A percentile compares a stretch with the other conserved stretches of the same genome.
Conservation (phyloP, 2,113 vertebrate species). For the Tinamus guttatus region DNA sequence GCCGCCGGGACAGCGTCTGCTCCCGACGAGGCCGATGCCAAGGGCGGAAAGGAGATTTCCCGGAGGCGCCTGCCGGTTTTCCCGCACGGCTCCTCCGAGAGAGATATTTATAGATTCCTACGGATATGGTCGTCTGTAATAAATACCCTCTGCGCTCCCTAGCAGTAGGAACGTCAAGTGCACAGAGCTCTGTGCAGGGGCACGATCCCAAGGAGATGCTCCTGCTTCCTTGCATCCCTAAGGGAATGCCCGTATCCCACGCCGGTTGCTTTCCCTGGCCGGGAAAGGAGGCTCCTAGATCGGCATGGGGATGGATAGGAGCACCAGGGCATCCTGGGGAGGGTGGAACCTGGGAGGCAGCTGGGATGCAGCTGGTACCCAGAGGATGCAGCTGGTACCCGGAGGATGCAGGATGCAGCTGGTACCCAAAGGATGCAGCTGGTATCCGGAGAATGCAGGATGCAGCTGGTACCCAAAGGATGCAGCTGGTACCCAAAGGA, state of each 20-base stretch:
- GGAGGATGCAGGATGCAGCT: too few species aligned
- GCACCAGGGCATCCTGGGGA: too few species aligned
- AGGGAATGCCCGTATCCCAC: too few species aligned
- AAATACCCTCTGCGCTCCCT: slow-evolving; percentile 37
- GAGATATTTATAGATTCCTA: neutral
- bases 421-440: neutral
- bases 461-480: too few species aligned
- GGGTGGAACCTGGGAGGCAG: too few species aligned
- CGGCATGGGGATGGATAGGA: neutral
- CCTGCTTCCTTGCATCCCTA: neutral
- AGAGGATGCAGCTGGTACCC: neutral
- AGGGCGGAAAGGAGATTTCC: neutral
- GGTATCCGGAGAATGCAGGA: too few species aligned
- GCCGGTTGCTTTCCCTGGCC: too few species aligned
- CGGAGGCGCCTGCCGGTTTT: neutral
- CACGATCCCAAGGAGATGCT: neutral
- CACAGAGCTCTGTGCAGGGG: too few species aligned
- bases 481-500: too few species aligned
- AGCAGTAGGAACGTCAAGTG: neutral
- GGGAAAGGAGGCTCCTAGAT: neutral
- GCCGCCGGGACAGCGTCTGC: too few species aligned
- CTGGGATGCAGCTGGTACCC: neutral
- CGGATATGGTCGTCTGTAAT: neutral
- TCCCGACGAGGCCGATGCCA: neutral
- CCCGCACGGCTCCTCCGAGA: neutral